Conservation (phyloP, 30 jellyfish, hydroid and myxozoan genomes). For the Chrysaora quinquecirrha region DNA sequence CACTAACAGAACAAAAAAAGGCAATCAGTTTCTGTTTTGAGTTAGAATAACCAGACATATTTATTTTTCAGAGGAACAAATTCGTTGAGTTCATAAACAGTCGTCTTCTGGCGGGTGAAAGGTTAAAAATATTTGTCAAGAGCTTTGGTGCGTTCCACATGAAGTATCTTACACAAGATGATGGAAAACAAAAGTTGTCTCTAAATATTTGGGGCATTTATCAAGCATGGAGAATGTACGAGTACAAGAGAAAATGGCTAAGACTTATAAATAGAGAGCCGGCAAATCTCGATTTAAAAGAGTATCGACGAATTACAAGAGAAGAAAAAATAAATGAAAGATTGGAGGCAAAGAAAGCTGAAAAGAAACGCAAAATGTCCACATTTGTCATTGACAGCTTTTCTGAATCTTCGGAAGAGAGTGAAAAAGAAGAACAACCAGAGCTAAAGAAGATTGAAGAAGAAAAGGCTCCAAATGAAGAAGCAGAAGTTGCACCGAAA, state of each 20-base stretch:
- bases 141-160: conserved; percentile 50
- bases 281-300: conserved; percentile 27
- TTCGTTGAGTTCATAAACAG: conserved; percentile 43
- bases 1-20: too few species aligned
- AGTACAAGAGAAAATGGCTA: conserved; percentile 59
- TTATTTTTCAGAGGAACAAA: conserved; percentile 43
- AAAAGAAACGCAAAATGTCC: conserved; percentile 52
- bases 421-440: conserved; percentile 22
- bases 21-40: too few species aligned
- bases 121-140: conserved; percentile 32
- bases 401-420: conserved; percentile 20
- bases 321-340: conserved; percentile 55
- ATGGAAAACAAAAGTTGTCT: conserved; percentile 18
- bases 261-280: conserved; percentile 52
- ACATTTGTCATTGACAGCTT: conserved; percentile 5
- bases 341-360: conserved; percentile 19
- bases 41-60: too few species aligned
- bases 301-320: conserved; percentile 39
- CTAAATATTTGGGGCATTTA: conserved; percentile 68
- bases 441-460: conserved; percentile 3
- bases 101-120: conserved; percentile 48
- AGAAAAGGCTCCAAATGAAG: too few species aligned
- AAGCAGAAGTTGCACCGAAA: background rate
- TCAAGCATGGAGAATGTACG: conserved; percentile 68
- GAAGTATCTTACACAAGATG: conserved; percentile 36